Evolutionary conservation across 2,797 vertebrate species (phyloP).

Genomic region (Sebastes oblongus): DNA sequence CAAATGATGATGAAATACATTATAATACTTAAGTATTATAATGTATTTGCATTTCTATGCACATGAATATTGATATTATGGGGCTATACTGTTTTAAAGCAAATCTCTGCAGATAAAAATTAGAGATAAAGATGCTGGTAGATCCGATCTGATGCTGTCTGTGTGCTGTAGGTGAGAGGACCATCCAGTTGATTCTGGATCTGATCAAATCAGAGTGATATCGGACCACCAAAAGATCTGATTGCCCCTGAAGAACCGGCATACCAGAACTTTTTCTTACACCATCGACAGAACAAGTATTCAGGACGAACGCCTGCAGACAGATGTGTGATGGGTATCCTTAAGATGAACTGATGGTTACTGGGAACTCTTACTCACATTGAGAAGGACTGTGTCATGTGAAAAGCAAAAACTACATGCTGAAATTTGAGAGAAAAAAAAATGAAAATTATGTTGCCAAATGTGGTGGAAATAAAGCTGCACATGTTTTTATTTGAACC

Average conservation of each 20-base stretch:
- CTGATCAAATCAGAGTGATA: conserved; percentile 89
- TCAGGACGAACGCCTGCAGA: not conserved
- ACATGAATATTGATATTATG: not conserved
- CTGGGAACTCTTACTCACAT: conserved; percentile 31
- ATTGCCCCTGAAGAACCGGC: not conserved
- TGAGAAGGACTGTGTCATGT: conserved; percentile 38
- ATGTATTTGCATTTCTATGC: too few species aligned
- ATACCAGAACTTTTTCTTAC: not conserved
- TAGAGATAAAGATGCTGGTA: not conserved
- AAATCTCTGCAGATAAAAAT: not conserved
- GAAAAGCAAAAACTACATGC: conserved; percentile 13
- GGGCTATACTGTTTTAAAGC: not conserved
- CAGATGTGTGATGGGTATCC: not conserved
- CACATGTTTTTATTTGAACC: conserved; percentile 30
- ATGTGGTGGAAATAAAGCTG: conserved; percentile 43
- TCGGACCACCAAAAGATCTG: not conserved
- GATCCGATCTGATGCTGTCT: not conserved
- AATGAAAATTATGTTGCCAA: conserved; percentile 2
- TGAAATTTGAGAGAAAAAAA: not conserved
- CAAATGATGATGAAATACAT: too few species aligned
- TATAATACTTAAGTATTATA: too few species aligned
- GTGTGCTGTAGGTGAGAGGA: conserved; percentile 85
- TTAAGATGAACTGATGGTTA: not conserved
- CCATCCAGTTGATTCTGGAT: conserved; percentile 92
- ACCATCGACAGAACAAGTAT: not conserved